These are phyloP conservation scores for Heliconius hewitsoni DNA, from an alignment of 1,140 invertebrate genomes.

Conservation along the genomic window DNA sequence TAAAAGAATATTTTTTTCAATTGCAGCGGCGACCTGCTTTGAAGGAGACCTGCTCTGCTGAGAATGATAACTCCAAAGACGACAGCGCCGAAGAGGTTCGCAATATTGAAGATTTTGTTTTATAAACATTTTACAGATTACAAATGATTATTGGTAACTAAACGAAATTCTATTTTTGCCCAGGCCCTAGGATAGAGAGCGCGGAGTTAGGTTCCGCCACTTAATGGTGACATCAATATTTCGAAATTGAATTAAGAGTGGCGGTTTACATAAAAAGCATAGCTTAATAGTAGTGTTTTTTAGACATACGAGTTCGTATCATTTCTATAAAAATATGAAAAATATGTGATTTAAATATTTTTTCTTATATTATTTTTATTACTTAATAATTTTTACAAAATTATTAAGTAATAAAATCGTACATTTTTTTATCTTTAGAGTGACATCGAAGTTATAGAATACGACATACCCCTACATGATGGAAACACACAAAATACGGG, in stretches of 20 bases:
- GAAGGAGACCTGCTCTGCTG: not conserved
- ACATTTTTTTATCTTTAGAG: not conserved
- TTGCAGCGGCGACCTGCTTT: conserved; percentile 15
- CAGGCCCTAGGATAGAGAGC: no score
- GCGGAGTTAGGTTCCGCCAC: no score
- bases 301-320: no score
- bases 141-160: no score
- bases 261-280: no score
- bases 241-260: no score
- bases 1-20: not conserved
- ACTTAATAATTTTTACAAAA: not conserved
- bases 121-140: not conserved
- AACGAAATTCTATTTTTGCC: no score
- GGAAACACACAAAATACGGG: not conserved
- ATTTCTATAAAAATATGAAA: no score
- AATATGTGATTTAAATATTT: no score
- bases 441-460: conserved; percentile 10
- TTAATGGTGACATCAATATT: no score
- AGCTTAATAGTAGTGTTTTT: no score
- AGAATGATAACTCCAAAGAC: not conserved
- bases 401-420: not conserved
- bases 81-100: conserved; percentile 11
- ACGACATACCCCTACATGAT: not conserved
- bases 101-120: conserved; percentile 15
- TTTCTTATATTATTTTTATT: not conserved